Evolutionary conservation across 2,797 vertebrate genomes (phyloP).

Genomic region (Hafferia zeledoni): DNA sequence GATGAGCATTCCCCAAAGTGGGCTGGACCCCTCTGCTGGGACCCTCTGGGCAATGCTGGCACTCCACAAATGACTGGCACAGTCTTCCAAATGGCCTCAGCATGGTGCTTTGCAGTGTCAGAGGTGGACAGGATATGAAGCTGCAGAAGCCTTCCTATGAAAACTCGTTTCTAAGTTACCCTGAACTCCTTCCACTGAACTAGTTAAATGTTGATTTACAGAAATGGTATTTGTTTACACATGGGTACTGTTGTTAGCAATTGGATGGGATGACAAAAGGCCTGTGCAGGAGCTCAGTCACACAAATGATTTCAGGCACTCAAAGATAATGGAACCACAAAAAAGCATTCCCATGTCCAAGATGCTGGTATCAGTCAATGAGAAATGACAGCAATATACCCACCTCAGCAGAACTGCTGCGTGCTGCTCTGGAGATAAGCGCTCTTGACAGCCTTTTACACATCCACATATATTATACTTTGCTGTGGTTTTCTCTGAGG

Average conservation of each 20-base stretch:
- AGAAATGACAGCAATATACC: slow-evolving; percentile 6
- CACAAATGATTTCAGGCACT: slow-evolving; percentile 2
- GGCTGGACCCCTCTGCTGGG: background rate
- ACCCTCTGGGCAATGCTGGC: background rate
- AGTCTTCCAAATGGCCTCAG: background rate
- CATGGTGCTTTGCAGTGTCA: background rate
- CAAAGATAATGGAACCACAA: slow-evolving; percentile 29
- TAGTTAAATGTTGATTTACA: slow-evolving; percentile 38
- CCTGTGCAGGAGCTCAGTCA: background rate
- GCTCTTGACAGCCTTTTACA: background rate
- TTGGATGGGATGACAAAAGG: background rate
- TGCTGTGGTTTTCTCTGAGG: background rate
- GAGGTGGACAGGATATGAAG: background rate
- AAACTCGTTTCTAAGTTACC: slow-evolving; percentile 1
- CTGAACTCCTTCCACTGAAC: slow-evolving; percentile 2
- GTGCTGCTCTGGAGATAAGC: background rate
- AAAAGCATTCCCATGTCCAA: background rate
- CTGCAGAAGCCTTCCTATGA: background rate
- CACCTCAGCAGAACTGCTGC: background rate
- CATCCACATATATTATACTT: background rate
- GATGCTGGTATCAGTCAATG: accelerated
- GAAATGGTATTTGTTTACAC: slow-evolving; percentile 21
- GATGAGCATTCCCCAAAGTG: background rate
- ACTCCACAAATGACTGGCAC: background rate
- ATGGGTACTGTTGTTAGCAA: background rate